Conservation (phyloP, 2,797 vertebrate species). For the Clarias laeviceps region DNA sequence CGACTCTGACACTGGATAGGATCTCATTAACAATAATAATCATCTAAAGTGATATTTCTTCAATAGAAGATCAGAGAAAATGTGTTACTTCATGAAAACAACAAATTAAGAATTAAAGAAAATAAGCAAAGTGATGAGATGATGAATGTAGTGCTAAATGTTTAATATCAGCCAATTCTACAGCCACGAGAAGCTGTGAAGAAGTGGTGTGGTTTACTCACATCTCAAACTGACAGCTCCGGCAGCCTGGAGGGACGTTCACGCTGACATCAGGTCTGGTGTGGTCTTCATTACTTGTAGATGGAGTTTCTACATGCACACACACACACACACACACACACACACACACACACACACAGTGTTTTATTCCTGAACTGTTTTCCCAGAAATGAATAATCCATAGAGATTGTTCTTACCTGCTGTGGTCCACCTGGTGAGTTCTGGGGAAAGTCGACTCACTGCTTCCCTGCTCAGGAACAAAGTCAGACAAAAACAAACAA, state of each 20-base stretch:
- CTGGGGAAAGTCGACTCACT: constrained; percentile 82
- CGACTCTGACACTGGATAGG: background rate
- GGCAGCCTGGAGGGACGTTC: constrained; percentile 74
- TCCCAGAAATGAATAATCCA: background rate
- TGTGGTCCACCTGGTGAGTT: constrained; percentile 87
- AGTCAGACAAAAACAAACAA: background rate
- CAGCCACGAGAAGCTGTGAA: background rate
- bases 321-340: background rate
- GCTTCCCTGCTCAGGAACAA: constrained; percentile 73
- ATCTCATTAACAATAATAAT: background rate
- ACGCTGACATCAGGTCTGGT: constrained; percentile 82
- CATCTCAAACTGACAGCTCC: constrained; percentile 82
- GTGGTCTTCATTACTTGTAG: constrained; percentile 90
- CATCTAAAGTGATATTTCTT: background rate
- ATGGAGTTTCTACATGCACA: constrained; percentile 84
- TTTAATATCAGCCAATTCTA: background rate
- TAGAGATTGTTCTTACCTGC: constrained; percentile 78
- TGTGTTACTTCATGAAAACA: background rate
- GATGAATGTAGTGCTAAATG: background rate
- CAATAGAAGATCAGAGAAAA: background rate
- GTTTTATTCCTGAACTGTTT: background rate
- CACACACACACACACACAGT: background rate
- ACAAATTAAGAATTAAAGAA: background rate
- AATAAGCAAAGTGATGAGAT: background rate
- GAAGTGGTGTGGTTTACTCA: constrained; percentile 19